Percentiles rank a stretch among this genome's conserved stretches.
Evolutionary conservation across 2,113 vertebrate genomes (phyloP).

Genomic region (Etheostoma cragini): DNA sequence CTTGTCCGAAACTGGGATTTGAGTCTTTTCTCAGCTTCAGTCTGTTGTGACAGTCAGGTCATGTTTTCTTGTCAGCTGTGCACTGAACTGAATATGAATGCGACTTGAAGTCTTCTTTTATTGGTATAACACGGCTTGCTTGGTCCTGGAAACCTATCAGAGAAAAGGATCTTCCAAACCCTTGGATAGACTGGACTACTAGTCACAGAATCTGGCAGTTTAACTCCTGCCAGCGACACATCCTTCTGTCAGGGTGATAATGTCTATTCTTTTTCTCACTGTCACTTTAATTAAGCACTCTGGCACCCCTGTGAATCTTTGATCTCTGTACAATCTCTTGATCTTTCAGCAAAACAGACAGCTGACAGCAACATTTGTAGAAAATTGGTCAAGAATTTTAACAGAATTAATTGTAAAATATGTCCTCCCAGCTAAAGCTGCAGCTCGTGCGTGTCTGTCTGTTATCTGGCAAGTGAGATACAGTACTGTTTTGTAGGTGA

Average conservation of each 20-base stretch:
- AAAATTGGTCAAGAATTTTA: not conserved
- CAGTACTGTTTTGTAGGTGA: no score
- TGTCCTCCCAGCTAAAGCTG: not conserved
- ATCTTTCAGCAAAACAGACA: constrained; percentile 11
- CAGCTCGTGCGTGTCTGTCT: no score
- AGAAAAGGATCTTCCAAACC: not conserved
- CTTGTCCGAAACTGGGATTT: constrained; percentile 7
- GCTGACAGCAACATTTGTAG: constrained; percentile 21
- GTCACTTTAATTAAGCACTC: constrained; percentile 50
- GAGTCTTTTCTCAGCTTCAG: constrained; percentile 22
- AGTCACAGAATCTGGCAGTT: constrained; percentile 4
- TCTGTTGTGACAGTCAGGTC: constrained; percentile 32
- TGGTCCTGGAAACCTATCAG: not conserved
- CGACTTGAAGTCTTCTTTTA: constrained; percentile 4
- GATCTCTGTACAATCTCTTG: constrained; percentile 38
- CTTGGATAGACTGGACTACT: not conserved
- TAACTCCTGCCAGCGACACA: constrained; percentile 15
- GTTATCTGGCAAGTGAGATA: not conserved
- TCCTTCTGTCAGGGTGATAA: constrained; percentile 33
- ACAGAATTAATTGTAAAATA: not conserved
- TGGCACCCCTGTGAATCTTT: constrained; percentile 6
- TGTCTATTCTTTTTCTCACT: constrained; percentile 19
- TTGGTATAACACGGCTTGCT: constrained; percentile 14
- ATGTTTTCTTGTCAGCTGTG: constrained; percentile 35
- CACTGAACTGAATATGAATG: constrained; percentile 22